Base-by-base conservation (phyloP, 2,113 vertebrate genomes). In the Campylorhamphus procurvoides region DNA sequence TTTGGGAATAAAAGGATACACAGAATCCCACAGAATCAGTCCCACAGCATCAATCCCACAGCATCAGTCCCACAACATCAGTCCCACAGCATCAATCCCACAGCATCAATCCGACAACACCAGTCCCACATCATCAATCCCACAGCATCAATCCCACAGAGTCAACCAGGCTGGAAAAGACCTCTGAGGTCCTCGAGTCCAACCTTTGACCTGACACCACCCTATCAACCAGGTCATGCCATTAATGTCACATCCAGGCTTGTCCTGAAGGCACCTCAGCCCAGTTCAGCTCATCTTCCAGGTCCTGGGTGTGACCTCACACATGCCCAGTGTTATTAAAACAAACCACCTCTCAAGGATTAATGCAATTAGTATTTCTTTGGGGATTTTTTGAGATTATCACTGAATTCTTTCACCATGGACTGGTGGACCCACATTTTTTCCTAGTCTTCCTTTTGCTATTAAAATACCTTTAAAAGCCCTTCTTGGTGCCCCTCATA, bases 381-480 rank as follows among this genome's bases (percentile, higher is more conserved):
- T 47, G 5, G 1, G 5, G 7, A 40, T 25, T 14, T 59, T 71
- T 79, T 79, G 13, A 66, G 33, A 39, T n/a, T 50, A 27, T 66
- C 35, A 42, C 50, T n/a, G 19, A 46, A 52, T 44, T 81, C 29
- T 24, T 63, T 17, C 25, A 23, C 3, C 22, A 37, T 9, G 37
- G 53, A 50, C 7, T 22, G 24, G 1, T 17, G 5, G 10, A 31
- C 4, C 3, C 29, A 47, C 2, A 0, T 1, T 35, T 86, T 75
- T 46, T 17, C 20, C 29, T 44, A 14, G 64, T 76, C 12, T 52
- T 83, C 29, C 9, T 60, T 59, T 52, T 68, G 23, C 35, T 83
- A 33, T 17, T 25, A 37, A 18, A 33, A 50, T 10, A 33, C 3
- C 18, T 44, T 28, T 35, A 58, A 11, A 37, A 71, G 17, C 4